Conservation (phyloP, 2,113 vertebrate species). For the Erythrocercus mccallii region DNA sequence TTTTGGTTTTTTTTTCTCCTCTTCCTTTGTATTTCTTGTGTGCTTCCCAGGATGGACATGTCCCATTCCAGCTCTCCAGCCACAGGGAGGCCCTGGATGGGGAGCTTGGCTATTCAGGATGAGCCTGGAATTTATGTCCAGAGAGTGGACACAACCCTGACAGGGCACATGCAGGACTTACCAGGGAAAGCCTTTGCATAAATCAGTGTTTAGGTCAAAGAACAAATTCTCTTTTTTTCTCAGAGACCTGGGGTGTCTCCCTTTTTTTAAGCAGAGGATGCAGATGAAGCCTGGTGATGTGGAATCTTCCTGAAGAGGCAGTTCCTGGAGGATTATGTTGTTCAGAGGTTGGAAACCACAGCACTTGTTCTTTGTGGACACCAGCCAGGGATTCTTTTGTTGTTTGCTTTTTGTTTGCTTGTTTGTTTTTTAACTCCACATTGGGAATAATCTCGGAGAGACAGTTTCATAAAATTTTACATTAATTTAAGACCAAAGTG, state of each 20-base stretch:
- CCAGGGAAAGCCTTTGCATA: not conserved
- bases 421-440: conserved; percentile 24
- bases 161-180: rapidly evolving
- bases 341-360: not conserved
- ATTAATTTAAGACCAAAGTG: conserved; percentile 54
- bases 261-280: not conserved
- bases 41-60: not conserved
- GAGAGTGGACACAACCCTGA: not conserved
- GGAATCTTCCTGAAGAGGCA: not conserved
- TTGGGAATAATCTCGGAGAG: conserved; percentile 58
- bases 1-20: not conserved
- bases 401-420: conserved; percentile 9
- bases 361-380: conserved; percentile 34
- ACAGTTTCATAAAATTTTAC: conserved; percentile 58
- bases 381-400: not conserved
- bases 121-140: rapidly evolving
- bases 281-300: not conserved
- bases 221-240: not conserved
- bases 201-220: not conserved
- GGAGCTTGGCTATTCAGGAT: not conserved
- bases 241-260: not conserved
- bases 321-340: not conserved
- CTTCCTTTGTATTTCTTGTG: not conserved
- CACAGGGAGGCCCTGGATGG: not conserved
- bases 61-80: not conserved